Conservation (phyloP, 1,140 invertebrate species). For the Cryptotermes secundus region DNA sequence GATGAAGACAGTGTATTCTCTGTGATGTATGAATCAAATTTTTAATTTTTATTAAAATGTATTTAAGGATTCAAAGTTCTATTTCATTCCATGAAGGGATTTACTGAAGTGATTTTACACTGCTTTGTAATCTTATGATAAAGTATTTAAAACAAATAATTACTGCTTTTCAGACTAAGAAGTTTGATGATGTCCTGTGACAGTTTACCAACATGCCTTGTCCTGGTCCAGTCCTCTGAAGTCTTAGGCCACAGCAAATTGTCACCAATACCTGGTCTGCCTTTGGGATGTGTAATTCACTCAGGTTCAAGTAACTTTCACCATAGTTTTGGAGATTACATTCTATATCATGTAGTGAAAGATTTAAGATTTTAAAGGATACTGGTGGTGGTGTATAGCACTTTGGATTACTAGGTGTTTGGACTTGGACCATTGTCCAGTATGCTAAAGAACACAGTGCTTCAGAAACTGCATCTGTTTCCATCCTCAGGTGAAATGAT, state of each 20-base stretch:
- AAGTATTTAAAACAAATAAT: neutral
- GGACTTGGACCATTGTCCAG: no score
- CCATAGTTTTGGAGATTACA: conserved; percentile 8
- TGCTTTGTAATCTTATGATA: neutral
- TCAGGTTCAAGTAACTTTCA: conserved; percentile 50
- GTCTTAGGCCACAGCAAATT: conserved; percentile 76
- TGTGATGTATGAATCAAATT: no score
- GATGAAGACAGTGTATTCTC: no score
- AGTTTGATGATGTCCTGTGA: conserved; percentile 68
- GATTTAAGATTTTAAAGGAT: conserved; percentile 28
- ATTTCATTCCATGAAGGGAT: no score
- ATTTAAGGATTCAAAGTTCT: no score
- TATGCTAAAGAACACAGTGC: no score
- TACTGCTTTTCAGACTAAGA: conserved; percentile 53
- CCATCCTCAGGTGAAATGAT: no score
- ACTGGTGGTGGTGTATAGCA: no score
- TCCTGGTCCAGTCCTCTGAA: conserved; percentile 59
- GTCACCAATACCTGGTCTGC: conserved; percentile 62
- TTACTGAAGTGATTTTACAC: conserved; percentile 30
- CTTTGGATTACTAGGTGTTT: no score
- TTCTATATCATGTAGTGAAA: neutral
- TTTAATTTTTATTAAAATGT: no score
- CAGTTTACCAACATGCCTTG: conserved; percentile 67
- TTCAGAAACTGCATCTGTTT: no score
- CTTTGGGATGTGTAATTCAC: conserved; percentile 70